Base-by-base conservation (phyloP, 2,888 invertebrate genomes). In the Agonopterix heracliana region DNA sequence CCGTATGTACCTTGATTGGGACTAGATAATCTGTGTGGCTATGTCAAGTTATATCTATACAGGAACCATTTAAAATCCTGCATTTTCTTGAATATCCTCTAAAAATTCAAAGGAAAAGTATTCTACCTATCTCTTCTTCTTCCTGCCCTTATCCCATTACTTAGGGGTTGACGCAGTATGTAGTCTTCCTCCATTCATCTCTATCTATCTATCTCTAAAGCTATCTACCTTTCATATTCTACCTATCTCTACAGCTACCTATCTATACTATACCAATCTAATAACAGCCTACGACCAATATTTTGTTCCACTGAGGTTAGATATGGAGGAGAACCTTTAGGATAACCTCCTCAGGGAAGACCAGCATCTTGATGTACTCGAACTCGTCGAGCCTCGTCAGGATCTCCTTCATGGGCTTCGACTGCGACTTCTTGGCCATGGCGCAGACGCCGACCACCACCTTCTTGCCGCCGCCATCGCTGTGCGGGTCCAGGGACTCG, bases 341-440 rank as follows among this genome's bases (percentile, higher is more conserved):
- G 83, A 99, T 99, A 68, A 97, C 95, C 81, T 97, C 95, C 90
- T 99, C 99, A 47, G 96, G 93, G 87, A 99, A 99, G 57, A 99
- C 96, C 49, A 96, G 90, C 85, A 98, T 95, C 89, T 96, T 95
- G 71, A 98, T 95, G 81, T 96, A 98, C 79, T 98, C 97, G 78
- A 98, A 99, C 81, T 98, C 98, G 67, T 97, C 95, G 51, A 99
- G 92, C 38, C 99, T 91, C 1, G 96, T 96, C 51, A 99, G 91
- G 66, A 99, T 99, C 86, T 99, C 99, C 74, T 96, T 96, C 99
- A 99, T 99, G 10, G 99, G 99, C 83, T 98, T 99, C 58, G 98
- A 98, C 75, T 97, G 96, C 38, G 98, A 98, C 86, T 99, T 99
- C 88, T 99, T 99, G 71, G 96, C 95, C 99, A 99, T 99, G 61